Evolutionary conservation across 2,113 vertebrate genomes (phyloP), one percentile per base, ranked within the genome.

Genomic region (Pan troglodytes): DNA sequence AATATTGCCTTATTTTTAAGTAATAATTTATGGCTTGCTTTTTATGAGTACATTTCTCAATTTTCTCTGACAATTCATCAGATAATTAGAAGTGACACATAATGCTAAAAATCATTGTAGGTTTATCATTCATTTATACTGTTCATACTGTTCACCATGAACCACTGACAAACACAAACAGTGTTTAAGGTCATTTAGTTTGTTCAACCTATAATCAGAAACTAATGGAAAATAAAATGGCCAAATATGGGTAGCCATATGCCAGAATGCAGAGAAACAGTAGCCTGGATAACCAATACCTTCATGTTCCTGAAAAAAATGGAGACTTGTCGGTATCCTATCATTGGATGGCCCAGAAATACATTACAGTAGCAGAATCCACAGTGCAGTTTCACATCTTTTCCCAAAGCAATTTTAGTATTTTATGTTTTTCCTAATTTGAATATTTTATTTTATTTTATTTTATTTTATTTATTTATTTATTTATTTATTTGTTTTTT

Each of bases 31-130:
- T 59, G 57, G 20, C 17, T 84, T 93, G 1, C 68, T 86, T 93
- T 85, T 72, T 91, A n/a, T 52, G 20, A 76, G 13, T 50, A 32
- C 17, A n/a, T 72, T 61, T 61, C 67, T 97, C 76, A 79, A 3
- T 90, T 94, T 90, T 87, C 73, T 78, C 45, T 93, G 68, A 83
- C 16, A 75, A 0, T 78, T 95, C n/a, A 72, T 82, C 85, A 94
- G 84, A 52, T 94, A 93, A 86, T 81, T 81, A 94, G 67, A 89
- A 93, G 27, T 88, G 40, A 75, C 27, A 88, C 35, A 38, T 83
- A 59, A 76, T 75, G 30, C 55, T 92, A 67, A 91, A 59, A 84
- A 38, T 64, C 64, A 72, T 40, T 79, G 12, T 88, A 76, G 52
- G 22, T 84, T 64, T 89, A 72, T 81, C 81, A 50, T 72, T 68